These are phyloP conservation scores for Romanomermis culicivorax DNA, from an alignment of 2,888 invertebrate species.

Conservation along the genomic window DNA sequence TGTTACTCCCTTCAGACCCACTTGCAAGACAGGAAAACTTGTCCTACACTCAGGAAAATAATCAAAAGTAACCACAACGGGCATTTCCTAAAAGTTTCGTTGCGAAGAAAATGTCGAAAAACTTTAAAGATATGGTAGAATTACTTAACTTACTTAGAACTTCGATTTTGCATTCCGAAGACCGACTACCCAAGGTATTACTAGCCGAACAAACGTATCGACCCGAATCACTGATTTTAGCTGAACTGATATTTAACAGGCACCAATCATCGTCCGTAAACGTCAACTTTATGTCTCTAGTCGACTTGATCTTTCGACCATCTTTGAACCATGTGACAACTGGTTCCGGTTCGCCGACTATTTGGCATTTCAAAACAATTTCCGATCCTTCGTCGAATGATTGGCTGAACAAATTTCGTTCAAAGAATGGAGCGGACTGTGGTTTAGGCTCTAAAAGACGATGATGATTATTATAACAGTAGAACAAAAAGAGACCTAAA, in stretches of 20 bases:
- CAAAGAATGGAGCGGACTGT: conserved; percentile 16
- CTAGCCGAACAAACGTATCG: conserved; percentile 15
- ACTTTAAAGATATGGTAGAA: no score
- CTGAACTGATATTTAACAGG: conserved; percentile 15
- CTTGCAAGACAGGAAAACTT: no score
- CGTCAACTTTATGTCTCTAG: conserved; percentile 13
- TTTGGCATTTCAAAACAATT: conserved; percentile 28
- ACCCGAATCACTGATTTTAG: conserved; percentile 19
- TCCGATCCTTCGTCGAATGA: conserved; percentile 20
- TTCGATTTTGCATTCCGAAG: conserved; percentile 13
- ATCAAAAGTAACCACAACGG: no score
- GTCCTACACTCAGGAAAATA: no score
- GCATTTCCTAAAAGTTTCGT: no score
- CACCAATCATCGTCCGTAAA: conserved; percentile 18
- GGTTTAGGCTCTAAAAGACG: conserved; percentile 13
- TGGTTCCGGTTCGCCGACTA: conserved; percentile 30
- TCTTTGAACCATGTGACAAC: conserved; percentile 25
- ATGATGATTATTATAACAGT: no score
- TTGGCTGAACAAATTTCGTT: conserved; percentile 12
- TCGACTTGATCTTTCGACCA: conserved; percentile 18
- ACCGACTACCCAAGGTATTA: conserved; percentile 7
- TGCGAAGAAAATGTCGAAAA: no score
- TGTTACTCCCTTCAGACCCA: no score
- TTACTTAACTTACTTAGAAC: no score
- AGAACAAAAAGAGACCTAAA: no score